Conservation (phyloP, 2,113 vertebrate genomes). For the Azemiops feae region DNA sequence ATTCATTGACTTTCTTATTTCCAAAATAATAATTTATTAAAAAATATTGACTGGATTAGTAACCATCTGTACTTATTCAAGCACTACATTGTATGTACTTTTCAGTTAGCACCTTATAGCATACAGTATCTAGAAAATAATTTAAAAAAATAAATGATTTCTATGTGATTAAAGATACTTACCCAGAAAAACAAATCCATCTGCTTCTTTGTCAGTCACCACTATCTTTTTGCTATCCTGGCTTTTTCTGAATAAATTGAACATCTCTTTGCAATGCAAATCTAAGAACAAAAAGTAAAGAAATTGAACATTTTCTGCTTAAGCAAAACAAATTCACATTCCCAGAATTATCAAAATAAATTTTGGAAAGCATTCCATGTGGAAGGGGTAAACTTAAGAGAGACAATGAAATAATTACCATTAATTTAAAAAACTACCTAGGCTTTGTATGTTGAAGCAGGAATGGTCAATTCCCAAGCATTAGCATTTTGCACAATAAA, state of each 20-base stretch:
- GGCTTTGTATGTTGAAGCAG: not conserved
- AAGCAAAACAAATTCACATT: not conserved
- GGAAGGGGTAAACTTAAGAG: fast-evolving
- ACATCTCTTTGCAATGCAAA: slow-evolving; percentile 70
- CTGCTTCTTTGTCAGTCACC: slow-evolving; percentile 78
- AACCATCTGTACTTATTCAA: not conserved
- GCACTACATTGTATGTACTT: not conserved
- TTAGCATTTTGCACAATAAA: not conserved
- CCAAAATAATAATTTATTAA: not conserved
- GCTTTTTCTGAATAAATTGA: slow-evolving; percentile 84
- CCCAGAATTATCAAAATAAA: not conserved
- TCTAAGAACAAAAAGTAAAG: not conserved
- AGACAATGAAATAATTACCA: not conserved
- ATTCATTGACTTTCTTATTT: not conserved
- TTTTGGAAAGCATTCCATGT: not conserved
- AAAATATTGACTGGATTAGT: not conserved
- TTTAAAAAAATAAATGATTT: not conserved
- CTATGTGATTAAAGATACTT: slow-evolving; percentile 56
- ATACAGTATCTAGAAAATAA: slow-evolving; percentile 12
- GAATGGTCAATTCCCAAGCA: not conserved
- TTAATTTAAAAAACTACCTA: not conserved
- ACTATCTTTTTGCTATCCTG: slow-evolving; percentile 80
- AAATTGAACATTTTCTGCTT: not conserved
- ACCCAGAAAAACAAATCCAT: slow-evolving; percentile 94
- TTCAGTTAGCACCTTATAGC: not conserved